These are phyloP conservation scores for Cephalopterus ornatus DNA, from an alignment of 2,113 vertebrate genomes.

Conservation along the genomic window DNA sequence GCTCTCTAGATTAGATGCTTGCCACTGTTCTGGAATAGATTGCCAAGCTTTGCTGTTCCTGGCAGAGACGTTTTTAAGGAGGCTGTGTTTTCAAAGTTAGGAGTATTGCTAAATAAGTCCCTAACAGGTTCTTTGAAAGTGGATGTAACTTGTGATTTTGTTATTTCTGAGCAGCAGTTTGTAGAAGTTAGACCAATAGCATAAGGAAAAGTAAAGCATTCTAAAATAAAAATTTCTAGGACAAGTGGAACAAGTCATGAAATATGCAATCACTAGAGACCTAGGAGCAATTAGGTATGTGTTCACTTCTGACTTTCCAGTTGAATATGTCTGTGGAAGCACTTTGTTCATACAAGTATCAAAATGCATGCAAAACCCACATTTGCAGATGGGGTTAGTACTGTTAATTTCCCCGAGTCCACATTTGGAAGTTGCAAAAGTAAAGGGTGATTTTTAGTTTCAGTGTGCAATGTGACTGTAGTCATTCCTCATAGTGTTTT, in stretches of 20 bases:
- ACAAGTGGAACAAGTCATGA: neutral
- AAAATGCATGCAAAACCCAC: neutral
- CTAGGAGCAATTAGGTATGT: neutral
- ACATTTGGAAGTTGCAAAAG: neutral
- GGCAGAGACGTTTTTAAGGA: neutral
- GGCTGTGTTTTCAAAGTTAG: neutral
- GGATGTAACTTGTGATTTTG: neutral
- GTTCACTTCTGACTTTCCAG: neutral
- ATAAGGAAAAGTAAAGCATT: neutral
- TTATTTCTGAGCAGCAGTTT: neutral
- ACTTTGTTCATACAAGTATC: neutral
- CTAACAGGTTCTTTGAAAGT: neutral
- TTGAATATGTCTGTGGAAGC: neutral
- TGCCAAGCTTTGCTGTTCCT: neutral
- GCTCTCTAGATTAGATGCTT: neutral
- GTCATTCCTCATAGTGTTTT: neutral
- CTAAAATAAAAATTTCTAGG: neutral
- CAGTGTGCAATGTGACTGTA: fast-evolving
- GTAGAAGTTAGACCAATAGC: neutral
- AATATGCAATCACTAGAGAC: neutral
- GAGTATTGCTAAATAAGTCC: neutral
- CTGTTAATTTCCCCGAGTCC: neutral
- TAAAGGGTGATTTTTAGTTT: neutral
- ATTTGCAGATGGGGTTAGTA: neutral
- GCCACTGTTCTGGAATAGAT: neutral